phyloP scores from a whole-genome alignment of 1,140 invertebrate genomes.

The Pinna nobilis region DNA sequence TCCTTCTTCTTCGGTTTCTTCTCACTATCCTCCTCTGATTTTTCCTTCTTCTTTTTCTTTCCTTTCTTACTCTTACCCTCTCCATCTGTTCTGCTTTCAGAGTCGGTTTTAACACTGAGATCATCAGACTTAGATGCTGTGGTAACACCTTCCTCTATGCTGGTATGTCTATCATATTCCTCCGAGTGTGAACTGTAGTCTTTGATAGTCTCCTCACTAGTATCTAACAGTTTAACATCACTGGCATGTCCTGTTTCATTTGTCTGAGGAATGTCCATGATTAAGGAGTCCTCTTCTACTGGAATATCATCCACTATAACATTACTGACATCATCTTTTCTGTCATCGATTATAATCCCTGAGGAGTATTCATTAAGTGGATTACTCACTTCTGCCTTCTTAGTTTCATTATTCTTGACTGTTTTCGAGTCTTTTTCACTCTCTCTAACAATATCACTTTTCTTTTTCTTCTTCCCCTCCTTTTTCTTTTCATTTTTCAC shows the following conservation, averaged over 20 bases:
- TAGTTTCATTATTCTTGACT: background rate
- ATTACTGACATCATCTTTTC: background rate
- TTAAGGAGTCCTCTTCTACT: constrained; percentile 1
- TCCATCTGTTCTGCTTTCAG: background rate
- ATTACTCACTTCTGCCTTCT: background rate
- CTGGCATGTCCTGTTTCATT: background rate
- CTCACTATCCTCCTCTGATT: constrained; percentile 3
- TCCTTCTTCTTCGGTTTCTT: constrained; percentile 44
- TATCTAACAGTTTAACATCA: constrained; percentile 3
- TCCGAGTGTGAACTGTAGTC: too few relatives aligned
- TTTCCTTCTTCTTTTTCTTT: constrained; percentile 31
- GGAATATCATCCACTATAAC: constrained; percentile 19
- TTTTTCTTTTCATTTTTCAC: background rate
- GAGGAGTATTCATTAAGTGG: constrained; percentile 3
- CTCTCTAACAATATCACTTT: background rate
- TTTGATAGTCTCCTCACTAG: background rate
- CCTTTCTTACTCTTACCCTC: constrained; percentile 1
- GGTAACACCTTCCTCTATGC: too few relatives aligned
- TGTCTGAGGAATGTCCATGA: constrained; percentile 6
- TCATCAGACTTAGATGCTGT: too few relatives aligned
- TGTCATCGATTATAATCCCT: background rate
- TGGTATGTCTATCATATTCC: too few relatives aligned
- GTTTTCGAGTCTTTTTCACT: background rate
- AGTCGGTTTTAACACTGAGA: too few relatives aligned
- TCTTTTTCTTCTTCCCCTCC: constrained; percentile 19